Evolutionary conservation across 2,113 vertebrate genomes (phyloP).

Genomic region (Holacanthus passer): DNA sequence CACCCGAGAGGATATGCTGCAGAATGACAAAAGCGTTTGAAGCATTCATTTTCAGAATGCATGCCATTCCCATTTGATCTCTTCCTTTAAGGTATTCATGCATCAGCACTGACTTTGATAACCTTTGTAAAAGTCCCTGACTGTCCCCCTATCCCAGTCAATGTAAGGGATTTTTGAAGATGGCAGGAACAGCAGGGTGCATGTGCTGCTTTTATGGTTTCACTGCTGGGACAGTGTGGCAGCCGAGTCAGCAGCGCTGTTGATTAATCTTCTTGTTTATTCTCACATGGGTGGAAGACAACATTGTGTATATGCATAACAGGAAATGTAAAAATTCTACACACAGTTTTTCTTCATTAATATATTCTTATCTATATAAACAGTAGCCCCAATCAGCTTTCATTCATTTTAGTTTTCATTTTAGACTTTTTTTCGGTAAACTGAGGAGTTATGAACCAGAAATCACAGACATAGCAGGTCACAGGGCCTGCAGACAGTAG

Average conservation of each 20-base stretch:
- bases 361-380: background rate
- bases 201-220: slow-evolving; percentile 35
- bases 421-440: background rate
- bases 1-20: background rate
- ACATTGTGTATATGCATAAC: slow-evolving; percentile 11
- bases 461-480: background rate
- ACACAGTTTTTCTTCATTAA: background rate
- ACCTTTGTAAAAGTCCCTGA: slow-evolving; percentile 25
- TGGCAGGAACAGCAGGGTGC: slow-evolving; percentile 39
- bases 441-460: background rate
- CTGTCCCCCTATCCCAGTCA: slow-evolving; percentile 26
- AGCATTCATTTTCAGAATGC: slow-evolving; percentile 39
- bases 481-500: background rate
- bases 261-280: slow-evolving; percentile 19
- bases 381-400: background rate
- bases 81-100: slow-evolving; percentile 30
- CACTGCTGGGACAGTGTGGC: slow-evolving; percentile 14
- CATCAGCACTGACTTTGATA: slow-evolving; percentile 57
- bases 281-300: background rate
- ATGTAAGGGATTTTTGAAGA: slow-evolving; percentile 39
- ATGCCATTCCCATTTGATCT: slow-evolving; percentile 43
- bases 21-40: slow-evolving; percentile 22
- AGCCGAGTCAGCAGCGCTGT: slow-evolving; percentile 38
- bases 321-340: background rate
- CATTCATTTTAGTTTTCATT: background rate